phyloP scores from a whole-genome alignment of 2,113 vertebrate species.

The Sinocyclocheilus anophthalmus region DNA sequence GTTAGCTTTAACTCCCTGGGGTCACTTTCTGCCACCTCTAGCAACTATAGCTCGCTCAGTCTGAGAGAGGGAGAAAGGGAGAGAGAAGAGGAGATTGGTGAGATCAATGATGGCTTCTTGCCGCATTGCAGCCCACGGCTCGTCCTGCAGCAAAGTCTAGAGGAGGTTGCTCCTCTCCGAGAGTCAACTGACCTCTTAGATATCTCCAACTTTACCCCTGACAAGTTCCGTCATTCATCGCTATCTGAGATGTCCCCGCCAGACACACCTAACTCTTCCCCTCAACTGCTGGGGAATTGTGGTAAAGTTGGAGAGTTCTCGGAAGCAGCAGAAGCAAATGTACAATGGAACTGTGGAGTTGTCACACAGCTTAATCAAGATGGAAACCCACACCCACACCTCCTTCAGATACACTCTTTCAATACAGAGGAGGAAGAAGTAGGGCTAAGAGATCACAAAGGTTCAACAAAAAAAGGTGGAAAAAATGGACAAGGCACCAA shows the following conservation, averaged over 20 bases:
- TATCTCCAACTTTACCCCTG: slow-evolving; percentile 98
- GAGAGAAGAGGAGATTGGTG: slow-evolving; percentile 90
- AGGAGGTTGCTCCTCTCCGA: slow-evolving; percentile 92
- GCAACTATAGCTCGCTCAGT: slow-evolving; percentile 95
- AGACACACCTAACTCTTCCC: slow-evolving; percentile 94
- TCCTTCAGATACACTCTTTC: slow-evolving; percentile 95
- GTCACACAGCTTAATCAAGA: slow-evolving; percentile 75
- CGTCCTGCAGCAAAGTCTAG: slow-evolving; percentile 96
- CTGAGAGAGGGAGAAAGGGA: slow-evolving; percentile 89
- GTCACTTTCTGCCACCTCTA: slow-evolving; percentile 92
- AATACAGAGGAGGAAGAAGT: slow-evolving; percentile 83
- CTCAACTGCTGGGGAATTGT: slow-evolving; percentile 84
- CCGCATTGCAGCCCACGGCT: slow-evolving; percentile 97
- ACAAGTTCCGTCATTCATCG: slow-evolving; percentile 97
- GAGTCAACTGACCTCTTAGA: slow-evolving; percentile 97
- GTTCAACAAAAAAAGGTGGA: slow-evolving; percentile 86
- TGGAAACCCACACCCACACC: slow-evolving; percentile 88
- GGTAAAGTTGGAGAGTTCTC: slow-evolving; percentile 79
- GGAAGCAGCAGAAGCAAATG: slow-evolving; percentile 70
- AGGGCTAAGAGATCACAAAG: slow-evolving; percentile 79
- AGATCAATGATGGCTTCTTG: slow-evolving; percentile 87
- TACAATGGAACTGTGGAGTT: slow-evolving; percentile 89
- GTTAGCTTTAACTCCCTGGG: slow-evolving; percentile 98
- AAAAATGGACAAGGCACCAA: slow-evolving; percentile 90
- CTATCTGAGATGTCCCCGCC: slow-evolving; percentile 96